Base-by-base conservation (phyloP, 2,888 invertebrate genomes). In the Eupithecia insigniata region DNA sequence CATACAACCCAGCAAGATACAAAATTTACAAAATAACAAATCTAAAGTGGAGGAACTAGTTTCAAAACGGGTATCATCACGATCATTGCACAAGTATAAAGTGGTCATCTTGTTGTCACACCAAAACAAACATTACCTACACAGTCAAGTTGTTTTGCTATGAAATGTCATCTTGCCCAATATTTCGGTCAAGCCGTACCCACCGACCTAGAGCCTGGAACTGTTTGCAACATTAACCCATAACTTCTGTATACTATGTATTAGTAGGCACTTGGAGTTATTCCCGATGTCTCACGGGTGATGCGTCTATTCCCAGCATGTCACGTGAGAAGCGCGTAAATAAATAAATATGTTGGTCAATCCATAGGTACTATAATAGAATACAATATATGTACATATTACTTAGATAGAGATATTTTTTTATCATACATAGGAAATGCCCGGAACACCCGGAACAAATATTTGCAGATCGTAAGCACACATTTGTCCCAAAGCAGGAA, bases 121-220 rank as follows among this genome's bases (percentile, higher is more conserved):
- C 55, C 55, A 71, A 70, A 58, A 46, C 65, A 65, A 66, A 69
- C 46, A 34, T 74, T 71, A n/a, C n/a, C n/a, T n/a, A 14, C 55
- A 26, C 12, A 55, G 55, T 46, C n/a, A 62, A 69, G 36, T 62
- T 2, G 30, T 55, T 66, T 62, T 64, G 43, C 30, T 67, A 64
- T 12, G 67, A 64, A 64, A 71, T 69, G 67, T 36, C 71, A 60
- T 66, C 61, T 46, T 74, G 36, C 55, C 18, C 66, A 74, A 67
- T 65, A 36, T 12, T 46, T 46, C 7, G 8, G 12, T 51, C 51
- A n/a, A 43, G 39, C 39, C 18, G 39, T n/a, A 8, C 10, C n/a
- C n/a, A n/a, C n/a, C n/a, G n/a, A n/a, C n/a, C n/a, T 10, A 51
- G 3, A 12, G n/a, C 51, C 22, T 51, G 22, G 22, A 51, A 1